Conservation (phyloP, 2,797 vertebrate species). For the Artibeus lituratus region DNA sequence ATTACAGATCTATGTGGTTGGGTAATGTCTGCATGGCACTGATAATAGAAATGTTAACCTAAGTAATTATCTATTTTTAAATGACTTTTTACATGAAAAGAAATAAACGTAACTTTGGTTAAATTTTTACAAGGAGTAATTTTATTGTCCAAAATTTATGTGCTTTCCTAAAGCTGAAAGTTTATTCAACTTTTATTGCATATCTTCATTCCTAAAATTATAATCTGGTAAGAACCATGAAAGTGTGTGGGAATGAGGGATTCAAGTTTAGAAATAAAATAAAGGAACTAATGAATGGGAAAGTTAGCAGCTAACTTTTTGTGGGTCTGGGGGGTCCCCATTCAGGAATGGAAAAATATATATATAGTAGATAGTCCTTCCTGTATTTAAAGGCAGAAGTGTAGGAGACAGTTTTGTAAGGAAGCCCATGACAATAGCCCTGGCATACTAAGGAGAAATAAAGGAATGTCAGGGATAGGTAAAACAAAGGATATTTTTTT, state of each 20-base stretch:
- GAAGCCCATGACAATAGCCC: not conserved
- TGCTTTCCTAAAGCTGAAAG: not conserved
- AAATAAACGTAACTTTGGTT: not conserved
- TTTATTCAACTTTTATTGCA: not conserved
- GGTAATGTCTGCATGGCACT: not conserved
- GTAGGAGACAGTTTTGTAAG: not conserved
- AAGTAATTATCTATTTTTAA: not conserved
- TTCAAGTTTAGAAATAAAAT: not conserved
- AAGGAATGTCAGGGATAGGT: not conserved
- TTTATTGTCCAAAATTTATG: not conserved
- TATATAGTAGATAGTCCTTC: not conserved
- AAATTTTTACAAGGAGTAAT: conserved; percentile 5
- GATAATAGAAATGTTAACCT: not conserved
- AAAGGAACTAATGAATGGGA: not conserved
- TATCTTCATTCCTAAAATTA: not conserved
- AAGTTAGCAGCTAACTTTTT: not conserved
- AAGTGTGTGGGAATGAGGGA: not conserved
- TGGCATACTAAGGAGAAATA: not conserved
- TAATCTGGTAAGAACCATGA: not conserved
- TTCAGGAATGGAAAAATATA: not conserved
- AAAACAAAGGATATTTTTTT: not conserved
- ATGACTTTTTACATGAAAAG: not conserved
- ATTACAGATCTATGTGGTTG: not conserved
- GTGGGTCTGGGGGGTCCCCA: not conserved
- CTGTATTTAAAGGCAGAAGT: not conserved